Evolutionary conservation across 2,797 vertebrate species (phyloP), one percentile per base, ranked within the genome.

Genomic region (Echiichthys vipera): DNA sequence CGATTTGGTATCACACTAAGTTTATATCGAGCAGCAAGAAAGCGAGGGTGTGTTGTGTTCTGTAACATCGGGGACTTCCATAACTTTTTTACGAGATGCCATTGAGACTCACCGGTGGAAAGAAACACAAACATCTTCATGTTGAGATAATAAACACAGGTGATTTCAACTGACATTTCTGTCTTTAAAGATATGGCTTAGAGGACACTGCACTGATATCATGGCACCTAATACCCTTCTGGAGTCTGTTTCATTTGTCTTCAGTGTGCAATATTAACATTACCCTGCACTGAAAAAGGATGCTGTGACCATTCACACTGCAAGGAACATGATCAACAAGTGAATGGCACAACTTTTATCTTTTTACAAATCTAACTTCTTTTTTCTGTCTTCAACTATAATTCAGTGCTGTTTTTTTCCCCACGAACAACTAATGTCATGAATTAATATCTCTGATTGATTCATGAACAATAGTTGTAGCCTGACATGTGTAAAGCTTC

Each of bases 111-210:
- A 32, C 22, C 37, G 47, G 30, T 37, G 45, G 10, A 30, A 5
- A 3, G 1, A 47, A 64, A 24, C 47, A 3, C 6, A 64, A 54
- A 61, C 29, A 5, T 39, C 34, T 65, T 57, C 8, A 43, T 36
- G 39, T 30, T 13, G 34, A 49, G 43, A 22, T 58, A 20, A 46
- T 56, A n/a, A 34, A 39, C 55, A 45, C 18, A 78, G 37, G 25
- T 27, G 6, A 54, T 65, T 61, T 29, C 17, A 53, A 29, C 20
- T 24, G 49, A 64, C 29, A 47, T 61, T 25, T 63, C 37, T 30
- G 63, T 45, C 34, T 45, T 68, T 39, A 51, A 36, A 27, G 47
- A 74, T 88, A 84, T 83, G 74, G 84, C 84, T 89, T 80, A 40
- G 59, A 76, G 54, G 63, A 84, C n/a, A 20, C 58, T 63, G 73